These are phyloP conservation scores for Gymnosoma rotundatum DNA, from an alignment of 2,888 invertebrate genomes.

Conservation along the genomic window DNA sequence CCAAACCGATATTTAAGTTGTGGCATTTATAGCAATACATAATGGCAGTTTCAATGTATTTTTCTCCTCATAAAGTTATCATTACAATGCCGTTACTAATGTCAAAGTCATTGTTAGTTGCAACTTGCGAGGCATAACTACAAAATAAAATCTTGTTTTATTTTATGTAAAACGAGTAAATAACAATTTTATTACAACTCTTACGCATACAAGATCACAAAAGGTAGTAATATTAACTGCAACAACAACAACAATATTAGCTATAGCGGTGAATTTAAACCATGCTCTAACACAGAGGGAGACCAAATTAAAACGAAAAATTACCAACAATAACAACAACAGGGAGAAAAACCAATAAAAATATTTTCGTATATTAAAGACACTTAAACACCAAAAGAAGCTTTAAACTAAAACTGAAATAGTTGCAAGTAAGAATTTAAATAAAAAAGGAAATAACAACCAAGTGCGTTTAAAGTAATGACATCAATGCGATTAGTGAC, in stretches of 20 bases:
- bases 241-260: conserved; percentile 9
- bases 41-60: neutral
- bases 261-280: conserved; percentile 6
- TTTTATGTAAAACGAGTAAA: conserved; percentile 63
- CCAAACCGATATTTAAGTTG: neutral
- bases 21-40: conserved; percentile 4
- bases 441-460: conserved; percentile 22
- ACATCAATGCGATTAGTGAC: conserved; percentile 71
- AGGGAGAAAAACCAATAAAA: conserved; percentile 11
- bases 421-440: neutral
- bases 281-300: conserved; percentile 38
- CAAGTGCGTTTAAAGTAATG: conserved; percentile 63
- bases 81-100: conserved; percentile 69
- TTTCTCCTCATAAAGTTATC: conserved; percentile 39
- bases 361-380: conserved; percentile 44
- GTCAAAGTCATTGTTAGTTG: conserved; percentile 68
- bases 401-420: conserved; percentile 48
- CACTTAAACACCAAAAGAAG: conserved; percentile 45
- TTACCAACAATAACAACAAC: conserved; percentile 1
- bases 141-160: conserved; percentile 65
- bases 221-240: conserved; percentile 7
- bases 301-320: conserved; percentile 35
- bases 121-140: conserved; percentile 51
- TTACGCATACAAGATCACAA: conserved; percentile 50
- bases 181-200: conserved; percentile 65